phyloP scores from a whole-genome alignment of 2,797 vertebrate species.

The Poeciliopsis turneri region DNA sequence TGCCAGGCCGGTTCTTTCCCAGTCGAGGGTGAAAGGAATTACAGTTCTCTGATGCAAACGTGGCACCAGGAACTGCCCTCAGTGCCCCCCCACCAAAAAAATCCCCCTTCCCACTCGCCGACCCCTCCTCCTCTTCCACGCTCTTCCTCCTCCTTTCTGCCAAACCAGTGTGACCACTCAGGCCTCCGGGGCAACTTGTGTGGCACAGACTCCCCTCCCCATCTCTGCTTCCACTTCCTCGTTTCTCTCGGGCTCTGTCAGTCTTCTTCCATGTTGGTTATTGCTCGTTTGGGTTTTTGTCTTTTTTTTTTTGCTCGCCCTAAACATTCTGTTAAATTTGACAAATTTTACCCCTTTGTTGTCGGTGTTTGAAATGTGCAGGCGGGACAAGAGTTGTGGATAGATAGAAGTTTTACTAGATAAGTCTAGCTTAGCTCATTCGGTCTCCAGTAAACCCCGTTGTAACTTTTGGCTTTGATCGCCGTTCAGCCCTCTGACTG shows the following conservation, averaged over 20 bases:
- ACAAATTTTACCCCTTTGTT: neutral
- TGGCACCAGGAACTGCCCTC: constrained; percentile 71
- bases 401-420: constrained; percentile 11
- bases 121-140: constrained; percentile 31
- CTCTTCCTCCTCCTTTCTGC: constrained; percentile 53
- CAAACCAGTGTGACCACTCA: constrained; percentile 55
- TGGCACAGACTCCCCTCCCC: constrained; percentile 57
- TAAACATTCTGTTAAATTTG: no score
- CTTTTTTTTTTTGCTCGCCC: neutral
- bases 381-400: neutral
- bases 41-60: constrained; percentile 78
- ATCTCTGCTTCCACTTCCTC: constrained; percentile 1
- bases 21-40: constrained; percentile 63
- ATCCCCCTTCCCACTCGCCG: constrained; percentile 25
- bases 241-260: neutral
- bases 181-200: constrained; percentile 75
- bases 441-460: constrained; percentile 27
- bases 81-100: neutral
- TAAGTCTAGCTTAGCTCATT: constrained; percentile 16
- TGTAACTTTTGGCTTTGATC: constrained; percentile 39
- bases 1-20: constrained; percentile 11
- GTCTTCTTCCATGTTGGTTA: neutral
- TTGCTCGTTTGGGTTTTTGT: neutral
- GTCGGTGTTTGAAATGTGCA: neutral
- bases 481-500: constrained; percentile 19